A percentile compares a stretch with the other conserved stretches of the same genome.
These are phyloP conservation scores for Neopelma chrysocephalum DNA, from an alignment of 2,797 vertebrate genomes.

Conservation along the genomic window DNA sequence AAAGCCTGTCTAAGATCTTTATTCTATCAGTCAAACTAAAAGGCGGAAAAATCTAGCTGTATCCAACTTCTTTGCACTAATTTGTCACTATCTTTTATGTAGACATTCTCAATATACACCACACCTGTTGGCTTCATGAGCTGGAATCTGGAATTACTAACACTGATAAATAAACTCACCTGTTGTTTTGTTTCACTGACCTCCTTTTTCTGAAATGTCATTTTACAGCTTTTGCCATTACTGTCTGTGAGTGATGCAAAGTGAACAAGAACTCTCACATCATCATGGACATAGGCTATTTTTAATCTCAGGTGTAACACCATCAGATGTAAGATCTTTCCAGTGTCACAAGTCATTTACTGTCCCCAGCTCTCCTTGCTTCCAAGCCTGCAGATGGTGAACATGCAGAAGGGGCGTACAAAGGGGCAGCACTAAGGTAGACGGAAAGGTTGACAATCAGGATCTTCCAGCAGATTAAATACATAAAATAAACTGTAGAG, in stretches of 20 bases:
- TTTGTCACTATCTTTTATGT: neutral
- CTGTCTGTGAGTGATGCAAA: neutral
- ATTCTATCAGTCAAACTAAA: neutral
- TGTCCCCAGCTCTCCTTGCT: neutral
- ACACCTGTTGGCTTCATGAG: neutral
- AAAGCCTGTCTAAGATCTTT: neutral
- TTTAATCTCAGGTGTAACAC: neutral
- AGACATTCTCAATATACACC: neutral
- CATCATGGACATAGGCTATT: neutral
- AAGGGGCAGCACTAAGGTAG: neutral
- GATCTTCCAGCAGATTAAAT: neutral
- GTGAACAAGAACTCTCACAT: neutral
- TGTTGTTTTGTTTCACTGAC: neutral
- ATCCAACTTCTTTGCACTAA: neutral
- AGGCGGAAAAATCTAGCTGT: neutral
- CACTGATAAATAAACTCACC: neutral
- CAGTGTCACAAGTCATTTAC: neutral
- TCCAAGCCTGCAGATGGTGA: neutral
- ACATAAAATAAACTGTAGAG: neutral
- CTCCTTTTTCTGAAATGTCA: neutral
- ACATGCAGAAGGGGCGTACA: rapidly evolving
- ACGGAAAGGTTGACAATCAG: neutral
- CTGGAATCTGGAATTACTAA: neutral
- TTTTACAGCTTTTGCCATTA: neutral
- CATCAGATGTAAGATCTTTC: neutral